These are phyloP conservation scores for Scaptomyza polygonia DNA, from an alignment of 2,888 invertebrate species.

Conservation along the genomic window DNA sequence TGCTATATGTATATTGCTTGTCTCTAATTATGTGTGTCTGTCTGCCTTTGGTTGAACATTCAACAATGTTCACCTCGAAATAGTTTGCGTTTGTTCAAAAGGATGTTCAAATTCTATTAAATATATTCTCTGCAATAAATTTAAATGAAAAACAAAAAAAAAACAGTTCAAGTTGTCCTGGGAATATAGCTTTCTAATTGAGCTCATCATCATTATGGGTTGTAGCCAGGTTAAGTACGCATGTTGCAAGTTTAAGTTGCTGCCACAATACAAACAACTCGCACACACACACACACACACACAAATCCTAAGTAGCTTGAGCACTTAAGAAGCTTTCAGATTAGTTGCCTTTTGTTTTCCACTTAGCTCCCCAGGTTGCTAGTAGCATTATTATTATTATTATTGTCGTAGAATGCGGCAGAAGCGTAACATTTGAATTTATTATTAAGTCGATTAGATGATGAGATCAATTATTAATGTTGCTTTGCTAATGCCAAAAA, in stretches of 20 bases:
- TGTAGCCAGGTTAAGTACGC: not conserved
- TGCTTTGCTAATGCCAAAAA: too few relatives aligned
- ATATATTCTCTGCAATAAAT: too few relatives aligned
- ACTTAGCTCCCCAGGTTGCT: not conserved
- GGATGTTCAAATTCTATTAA: too few relatives aligned
- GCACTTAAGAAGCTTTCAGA: constrained; percentile 17
- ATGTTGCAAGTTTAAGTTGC: constrained; percentile 2
- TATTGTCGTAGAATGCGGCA: too few relatives aligned
- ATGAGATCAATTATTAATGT: not conserved
- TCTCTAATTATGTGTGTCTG: too few relatives aligned
- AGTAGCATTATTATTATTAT: not conserved
- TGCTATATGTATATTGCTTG: too few relatives aligned
- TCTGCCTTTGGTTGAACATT: too few relatives aligned
- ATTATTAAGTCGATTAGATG: not conserved
- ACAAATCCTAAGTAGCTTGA: constrained; percentile 21
- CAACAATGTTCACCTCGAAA: too few relatives aligned
- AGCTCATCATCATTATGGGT: not conserved
- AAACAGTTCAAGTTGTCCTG: not conserved
- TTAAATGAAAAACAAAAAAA: too few relatives aligned
- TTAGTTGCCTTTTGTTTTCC: constrained; percentile 3
- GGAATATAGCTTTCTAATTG: not conserved
- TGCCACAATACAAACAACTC: not conserved
- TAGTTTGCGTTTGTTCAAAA: too few relatives aligned
- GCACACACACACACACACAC: not conserved
- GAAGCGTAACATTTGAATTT: constrained; percentile 1